Evolutionary conservation across 23 tunicate genomes (phyloP).

Genomic region (Phallusia fumigata): DNA sequence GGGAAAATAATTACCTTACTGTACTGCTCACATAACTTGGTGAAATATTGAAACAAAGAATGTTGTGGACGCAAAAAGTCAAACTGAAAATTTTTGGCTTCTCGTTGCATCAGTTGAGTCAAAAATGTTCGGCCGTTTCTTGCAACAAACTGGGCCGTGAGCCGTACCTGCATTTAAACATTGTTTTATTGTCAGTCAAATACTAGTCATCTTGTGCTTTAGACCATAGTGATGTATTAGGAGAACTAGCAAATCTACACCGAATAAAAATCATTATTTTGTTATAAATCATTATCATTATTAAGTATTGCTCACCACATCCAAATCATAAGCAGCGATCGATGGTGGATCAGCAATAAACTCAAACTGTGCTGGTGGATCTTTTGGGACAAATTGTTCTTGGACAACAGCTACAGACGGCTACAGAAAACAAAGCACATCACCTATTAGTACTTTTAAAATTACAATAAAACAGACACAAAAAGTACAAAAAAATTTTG

Average conservation of each 20-base stretch:
- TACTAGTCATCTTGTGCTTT: too few species aligned
- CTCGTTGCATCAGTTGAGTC: conserved; percentile 89
- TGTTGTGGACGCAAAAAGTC: conserved; percentile 97
- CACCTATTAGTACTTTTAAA: too few species aligned
- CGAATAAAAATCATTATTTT: too few species aligned
- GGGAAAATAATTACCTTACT: conserved; percentile 65
- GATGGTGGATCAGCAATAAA: conserved; percentile 92
- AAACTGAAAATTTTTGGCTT: conserved; percentile 90
- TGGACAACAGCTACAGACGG: conserved; percentile 86
- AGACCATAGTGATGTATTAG: too few species aligned
- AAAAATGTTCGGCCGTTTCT: conserved; percentile 88
- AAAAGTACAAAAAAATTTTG: too few species aligned
- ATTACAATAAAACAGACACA: too few species aligned
- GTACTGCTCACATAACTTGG: conserved; percentile 91
- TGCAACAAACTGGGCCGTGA: conserved; percentile 93
- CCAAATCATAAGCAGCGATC: conserved; percentile 88
- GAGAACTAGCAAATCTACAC: too few species aligned
- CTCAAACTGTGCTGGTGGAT: conserved; percentile 83
- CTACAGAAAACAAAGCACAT: conserved; percentile 11
- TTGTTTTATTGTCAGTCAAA: not conserved
- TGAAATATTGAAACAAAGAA: conserved; percentile 84
- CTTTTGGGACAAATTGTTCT: conserved; percentile 83
- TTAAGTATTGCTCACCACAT: conserved; percentile 45
- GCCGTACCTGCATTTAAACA: conserved; percentile 35
- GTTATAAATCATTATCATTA: not conserved